Base-by-base conservation (phyloP, 1,140 invertebrate species). In the Armadillidium nasatum region DNA sequence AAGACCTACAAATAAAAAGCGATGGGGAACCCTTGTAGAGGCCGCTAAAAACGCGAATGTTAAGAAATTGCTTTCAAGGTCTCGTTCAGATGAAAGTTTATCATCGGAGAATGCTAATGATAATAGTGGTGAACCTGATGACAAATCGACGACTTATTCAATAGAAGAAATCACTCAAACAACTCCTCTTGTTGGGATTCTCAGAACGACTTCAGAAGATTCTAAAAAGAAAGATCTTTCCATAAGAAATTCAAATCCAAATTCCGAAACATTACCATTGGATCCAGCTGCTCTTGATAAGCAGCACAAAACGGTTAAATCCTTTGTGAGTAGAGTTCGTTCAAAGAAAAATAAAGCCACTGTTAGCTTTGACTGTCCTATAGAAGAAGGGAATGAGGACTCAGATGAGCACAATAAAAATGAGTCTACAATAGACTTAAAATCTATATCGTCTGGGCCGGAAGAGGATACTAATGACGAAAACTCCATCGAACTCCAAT, bases 1-100 rank as follows among this genome's bases (percentile, higher is more conserved):
- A 82, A 94, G 93, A 11, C 94, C 87, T 86, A 94, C 91, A 2
- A 94, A 87, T 13, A 92, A 89, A 67, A 92, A 83, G 9, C 81
- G 79, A 22, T 82, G 81, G 81, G 79, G 81, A 19, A 82, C 79
- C n/a, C 77, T 82, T 43, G 81, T 82, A 33, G 78, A 82, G 68
- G 81, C 81, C 4, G 79, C 81, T 54, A 80, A 80, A 72, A 82
- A 75, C 67, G 81, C 81, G 23, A 78, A 79, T 43, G 81, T 82
- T 66, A 76, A 77, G 66, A 80, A 80, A 67, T 72, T 82, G 69
- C 76, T 82, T 60, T 79, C 81, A 43, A 74, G 79, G 46, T 80
- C 79, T 44, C 75, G 77, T 22, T 80, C 79, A 46, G 81, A 82
- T 46, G 81, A 82, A 44, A 78, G 78, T 66, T 66, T 79, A 23